These are phyloP conservation scores for Grammomys surdaster DNA, from an alignment of 2,113 vertebrate species.

Conservation along the genomic window DNA sequence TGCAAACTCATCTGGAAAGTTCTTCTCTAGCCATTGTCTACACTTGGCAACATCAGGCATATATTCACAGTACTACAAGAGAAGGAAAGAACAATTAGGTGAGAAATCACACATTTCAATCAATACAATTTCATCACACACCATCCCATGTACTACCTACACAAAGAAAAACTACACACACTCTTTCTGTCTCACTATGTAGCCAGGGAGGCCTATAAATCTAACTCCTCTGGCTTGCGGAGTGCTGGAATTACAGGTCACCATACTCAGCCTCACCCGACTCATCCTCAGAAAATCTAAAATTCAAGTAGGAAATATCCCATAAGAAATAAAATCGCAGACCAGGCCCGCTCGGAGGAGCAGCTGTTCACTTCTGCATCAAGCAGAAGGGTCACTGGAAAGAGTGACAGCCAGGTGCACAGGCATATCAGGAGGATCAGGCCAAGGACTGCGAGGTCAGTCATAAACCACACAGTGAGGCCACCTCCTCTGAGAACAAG, in stretches of 20 bases:
- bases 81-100: conserved; percentile 39
- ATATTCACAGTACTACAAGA: conserved; percentile 97
- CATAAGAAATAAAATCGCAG: background rate
- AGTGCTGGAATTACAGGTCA: background rate
- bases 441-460: background rate
- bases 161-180: background rate
- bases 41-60: conserved; percentile 99
- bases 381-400: background rate
- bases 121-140: conserved; percentile 23
- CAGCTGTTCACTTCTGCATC: background rate
- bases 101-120: conserved; percentile 21
- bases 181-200: background rate
- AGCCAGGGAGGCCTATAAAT: background rate
- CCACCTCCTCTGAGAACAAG: background rate
- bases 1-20: conserved; percentile 98
- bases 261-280: background rate
- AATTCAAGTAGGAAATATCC: conserved; percentile 15
- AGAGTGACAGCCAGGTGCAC: background rate
- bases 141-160: background rate
- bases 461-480: background rate
- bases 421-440: background rate
- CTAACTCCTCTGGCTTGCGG: background rate
- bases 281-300: background rate
- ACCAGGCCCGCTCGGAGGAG: background rate
- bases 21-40: conserved; percentile 99